phyloP scores from a whole-genome alignment of 1,140 invertebrate genomes.

The Xylocopa sonorina region DNA sequence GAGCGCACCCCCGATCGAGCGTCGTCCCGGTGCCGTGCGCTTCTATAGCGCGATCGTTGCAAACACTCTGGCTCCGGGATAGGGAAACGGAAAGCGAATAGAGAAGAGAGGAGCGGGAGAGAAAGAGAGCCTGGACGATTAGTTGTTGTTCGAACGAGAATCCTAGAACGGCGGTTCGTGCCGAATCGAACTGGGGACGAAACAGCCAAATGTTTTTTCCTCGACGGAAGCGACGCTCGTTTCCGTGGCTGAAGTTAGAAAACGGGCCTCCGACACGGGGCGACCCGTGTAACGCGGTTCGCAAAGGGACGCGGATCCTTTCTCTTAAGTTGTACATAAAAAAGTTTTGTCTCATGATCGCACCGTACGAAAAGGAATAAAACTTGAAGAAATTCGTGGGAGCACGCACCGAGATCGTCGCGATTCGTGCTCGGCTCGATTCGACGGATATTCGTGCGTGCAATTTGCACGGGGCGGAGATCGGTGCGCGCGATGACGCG shows the following conservation, averaged over 20 bases:
- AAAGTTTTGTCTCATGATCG: slow-evolving; percentile 27
- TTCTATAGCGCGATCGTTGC: slow-evolving; percentile 14
- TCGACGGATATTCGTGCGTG: neutral
- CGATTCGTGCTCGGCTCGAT: slow-evolving; percentile 41
- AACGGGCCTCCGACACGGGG: neutral
- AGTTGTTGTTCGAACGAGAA: slow-evolving; percentile 24
- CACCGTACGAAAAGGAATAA: neutral
- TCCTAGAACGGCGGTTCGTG: slow-evolving; percentile 28
- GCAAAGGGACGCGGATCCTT: neutral
- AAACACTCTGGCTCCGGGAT: neutral
- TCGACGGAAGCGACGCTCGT: neutral
- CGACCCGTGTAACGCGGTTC: neutral
- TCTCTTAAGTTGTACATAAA: slow-evolving; percentile 47
- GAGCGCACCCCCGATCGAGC: neutral
- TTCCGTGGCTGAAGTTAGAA: neutral
- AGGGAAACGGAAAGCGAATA: no score
- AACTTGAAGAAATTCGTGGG: neutral
- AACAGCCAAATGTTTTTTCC: neutral
- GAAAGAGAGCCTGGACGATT: neutral
- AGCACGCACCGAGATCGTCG: slow-evolving; percentile 36
- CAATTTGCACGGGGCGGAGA: no score
- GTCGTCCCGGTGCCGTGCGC: slow-evolving; percentile 17
- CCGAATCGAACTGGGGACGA: slow-evolving; percentile 44
- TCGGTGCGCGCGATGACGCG: no score
- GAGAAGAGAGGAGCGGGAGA: no score